Conservation (phyloP, 1,140 invertebrate genomes). For the Rhysida immarginata region DNA sequence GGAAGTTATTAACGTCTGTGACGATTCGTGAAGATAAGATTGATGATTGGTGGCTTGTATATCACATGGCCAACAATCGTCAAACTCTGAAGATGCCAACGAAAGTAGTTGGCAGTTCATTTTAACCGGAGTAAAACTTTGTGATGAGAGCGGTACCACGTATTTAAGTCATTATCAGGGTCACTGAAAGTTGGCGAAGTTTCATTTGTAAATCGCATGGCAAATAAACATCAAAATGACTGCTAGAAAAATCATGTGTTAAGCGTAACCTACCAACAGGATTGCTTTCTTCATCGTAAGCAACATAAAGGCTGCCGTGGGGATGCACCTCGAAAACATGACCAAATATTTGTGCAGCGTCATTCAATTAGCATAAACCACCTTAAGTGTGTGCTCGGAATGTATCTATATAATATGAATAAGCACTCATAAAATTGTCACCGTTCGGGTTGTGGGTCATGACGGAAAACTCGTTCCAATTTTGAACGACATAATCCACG, state of each 20-base stretch:
- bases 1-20: neutral
- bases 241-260: neutral
- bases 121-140: too few species aligned
- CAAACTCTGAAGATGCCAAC: too few species aligned
- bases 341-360: neutral
- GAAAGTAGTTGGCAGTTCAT: too few species aligned
- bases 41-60: neutral
- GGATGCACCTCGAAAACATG: neutral
- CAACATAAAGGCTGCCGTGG: neutral
- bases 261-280: neutral
- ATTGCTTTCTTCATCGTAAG: neutral
- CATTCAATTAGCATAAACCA: neutral
- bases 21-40: neutral
- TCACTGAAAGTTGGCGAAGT: too few species aligned
- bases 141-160: too few species aligned
- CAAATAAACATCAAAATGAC: neutral
- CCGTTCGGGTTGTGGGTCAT: neutral
- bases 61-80: neutral
- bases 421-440: neutral
- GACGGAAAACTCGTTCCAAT: neutral
- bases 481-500: neutral
- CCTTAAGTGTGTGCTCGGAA: neutral
- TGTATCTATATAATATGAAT: neutral
- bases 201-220: too few species aligned
- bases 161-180: too few species aligned